Conservation (phyloP, 2,888 invertebrate genomes). For the Leptopilina drosophilae region DNA sequence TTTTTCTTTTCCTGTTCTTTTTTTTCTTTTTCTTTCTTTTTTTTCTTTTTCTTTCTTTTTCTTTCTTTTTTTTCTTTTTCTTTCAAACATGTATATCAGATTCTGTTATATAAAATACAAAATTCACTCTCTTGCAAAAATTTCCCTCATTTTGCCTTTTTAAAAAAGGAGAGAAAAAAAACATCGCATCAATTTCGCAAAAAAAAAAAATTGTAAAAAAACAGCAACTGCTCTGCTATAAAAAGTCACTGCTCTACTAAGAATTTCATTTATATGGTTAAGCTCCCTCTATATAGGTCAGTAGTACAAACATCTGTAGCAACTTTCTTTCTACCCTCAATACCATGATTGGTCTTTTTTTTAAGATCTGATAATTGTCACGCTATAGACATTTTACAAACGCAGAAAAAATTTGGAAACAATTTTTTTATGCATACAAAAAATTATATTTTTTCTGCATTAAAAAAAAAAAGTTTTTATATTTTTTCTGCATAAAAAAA, state of each 20-base stretch:
- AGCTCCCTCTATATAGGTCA: constrained; percentile 18
- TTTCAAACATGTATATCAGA: neutral
- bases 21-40: constrained; percentile 15
- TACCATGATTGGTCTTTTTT: neutral
- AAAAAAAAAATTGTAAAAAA: neutral
- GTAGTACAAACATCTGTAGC: constrained; percentile 29
- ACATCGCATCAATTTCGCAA: too few species aligned
- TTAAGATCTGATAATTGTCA: constrained; percentile 2
- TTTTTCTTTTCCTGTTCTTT: too few species aligned
- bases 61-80: constrained; percentile 27
- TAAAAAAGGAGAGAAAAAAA: too few species aligned
- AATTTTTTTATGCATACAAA: too few species aligned
- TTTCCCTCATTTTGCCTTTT: neutral
- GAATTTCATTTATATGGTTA: constrained; percentile 25
- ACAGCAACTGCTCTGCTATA: neutral
- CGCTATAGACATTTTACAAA: too few species aligned
- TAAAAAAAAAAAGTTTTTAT: too few species aligned
- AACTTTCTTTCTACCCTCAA: neutral
- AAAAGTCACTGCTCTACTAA: neutral
- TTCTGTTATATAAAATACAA: neutral
- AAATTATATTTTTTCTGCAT: too few species aligned
- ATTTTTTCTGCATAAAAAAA: too few species aligned
- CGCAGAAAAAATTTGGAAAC: too few species aligned
- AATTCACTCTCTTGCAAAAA: neutral
- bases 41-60: too few species aligned